Base-by-base conservation (phyloP, 2,888 invertebrate genomes). In the Cantharis rustica region DNA sequence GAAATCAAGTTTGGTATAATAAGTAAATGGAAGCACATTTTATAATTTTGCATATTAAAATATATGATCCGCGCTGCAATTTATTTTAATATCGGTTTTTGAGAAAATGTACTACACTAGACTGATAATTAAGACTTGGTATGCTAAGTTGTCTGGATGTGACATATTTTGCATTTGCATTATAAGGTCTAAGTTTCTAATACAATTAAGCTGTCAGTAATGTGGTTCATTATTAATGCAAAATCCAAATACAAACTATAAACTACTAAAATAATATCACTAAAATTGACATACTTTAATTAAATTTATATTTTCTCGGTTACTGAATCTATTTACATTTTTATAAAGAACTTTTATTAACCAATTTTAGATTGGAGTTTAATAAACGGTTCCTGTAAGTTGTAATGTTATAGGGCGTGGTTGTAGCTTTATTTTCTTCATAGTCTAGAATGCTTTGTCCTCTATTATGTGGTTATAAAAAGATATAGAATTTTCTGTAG, bases 381-480 rank as follows among this genome's bases (percentile, higher is more conserved):
- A 47, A 47, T 47, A 47, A n/a, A 47, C n/a, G n/a, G 47, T 47
- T 47, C n/a, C 7, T 47, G 23, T 23, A 73, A 73, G 73, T 68
- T 31, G 66, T 61, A 64, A 70, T 70, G 68, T 76, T 73, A 76
- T 20, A 64, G 23, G 68, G 47, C 27, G 31, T 47, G 47, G 47
- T 26, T 68, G 69, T 76, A 23, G 31, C 62, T 73, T 68, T 73
- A 75, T 69, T 76, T 71, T 61, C 63, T 66, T 71, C 26, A 68
- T 70, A 73, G 70, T 64, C 64, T 27, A 72, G 68, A 31, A 73
- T 70, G 26, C 62, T 23, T n/a, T 13, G 61, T 16, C 69, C 47
- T 27, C 20, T 16, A n/a, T 72, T 63, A 75, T 64, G 64, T 64
- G n/a, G 68, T 69, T 68, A 71, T 75, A 71, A 75, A 61, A 62